A percentile compares a stretch with the other conserved stretches of the same genome.
These are phyloP conservation scores for Arothron firmamentum DNA, from an alignment of 2,113 vertebrate genomes.

Conservation along the genomic window DNA sequence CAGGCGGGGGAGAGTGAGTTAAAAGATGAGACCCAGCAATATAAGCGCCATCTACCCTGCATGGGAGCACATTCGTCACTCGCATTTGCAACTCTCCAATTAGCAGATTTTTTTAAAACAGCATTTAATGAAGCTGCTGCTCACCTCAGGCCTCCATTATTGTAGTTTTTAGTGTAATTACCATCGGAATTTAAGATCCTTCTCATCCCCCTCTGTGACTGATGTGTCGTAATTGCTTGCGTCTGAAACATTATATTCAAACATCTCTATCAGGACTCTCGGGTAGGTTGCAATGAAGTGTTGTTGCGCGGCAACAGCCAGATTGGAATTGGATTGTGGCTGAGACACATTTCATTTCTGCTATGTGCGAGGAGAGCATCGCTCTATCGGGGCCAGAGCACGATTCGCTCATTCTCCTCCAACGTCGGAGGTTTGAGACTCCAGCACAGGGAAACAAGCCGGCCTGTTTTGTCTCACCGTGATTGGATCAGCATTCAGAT, in stretches of 20 bases:
- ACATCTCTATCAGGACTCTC: constrained; percentile 43
- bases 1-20: constrained; percentile 2
- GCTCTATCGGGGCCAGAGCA: constrained; percentile 57
- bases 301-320: constrained; percentile 55
- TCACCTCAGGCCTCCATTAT: constrained; percentile 34
- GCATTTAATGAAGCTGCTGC: constrained; percentile 13
- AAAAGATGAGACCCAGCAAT: not conserved
- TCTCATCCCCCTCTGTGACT: constrained; percentile 46
- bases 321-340: constrained; percentile 38
- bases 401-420: constrained; percentile 45
- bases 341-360: constrained; percentile 51
- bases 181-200: constrained; percentile 40
- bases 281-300: constrained; percentile 42
- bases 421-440: too few relatives aligned
- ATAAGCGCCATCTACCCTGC: not conserved
- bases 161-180: constrained; percentile 51
- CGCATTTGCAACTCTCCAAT: constrained; percentile 3
- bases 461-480: too few relatives aligned
- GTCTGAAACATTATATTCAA: constrained; percentile 56
- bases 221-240: constrained; percentile 62
- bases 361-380: constrained; percentile 54
- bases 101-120: constrained; percentile 1
- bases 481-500: too few relatives aligned
- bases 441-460: too few relatives aligned
- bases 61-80: not conserved